A percentile compares a stretch with the other conserved stretches of the same genome.
Conservation (phyloP, 2,888 invertebrate species). For the Thecocarcelia acutangulata region DNA sequence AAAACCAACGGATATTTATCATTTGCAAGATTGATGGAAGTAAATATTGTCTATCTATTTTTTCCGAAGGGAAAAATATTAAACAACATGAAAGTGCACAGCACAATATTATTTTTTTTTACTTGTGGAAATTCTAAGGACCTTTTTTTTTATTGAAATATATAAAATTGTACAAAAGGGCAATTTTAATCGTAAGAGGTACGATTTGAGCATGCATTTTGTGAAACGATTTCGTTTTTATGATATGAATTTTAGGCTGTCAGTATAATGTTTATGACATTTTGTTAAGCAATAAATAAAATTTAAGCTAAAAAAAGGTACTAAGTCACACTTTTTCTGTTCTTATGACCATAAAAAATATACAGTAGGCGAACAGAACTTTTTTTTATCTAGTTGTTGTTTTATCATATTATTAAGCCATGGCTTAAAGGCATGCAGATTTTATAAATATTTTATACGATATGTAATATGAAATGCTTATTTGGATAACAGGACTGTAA, state of each 20-base stretch:
- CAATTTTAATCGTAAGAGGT: constrained; percentile 21
- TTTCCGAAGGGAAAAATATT: constrained; percentile 1
- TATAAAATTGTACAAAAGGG: neutral
- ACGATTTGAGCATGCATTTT: constrained; percentile 53
- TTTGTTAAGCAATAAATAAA: constrained; percentile 46
- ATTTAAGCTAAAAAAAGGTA: constrained; percentile 2
- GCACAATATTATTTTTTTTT: neutral
- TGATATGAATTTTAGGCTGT: constrained; percentile 37
- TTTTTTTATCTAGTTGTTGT: no score
- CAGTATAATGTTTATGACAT: constrained; percentile 55
- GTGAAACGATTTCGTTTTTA: constrained; percentile 36
- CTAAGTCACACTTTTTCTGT: neutral
- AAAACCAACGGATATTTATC: constrained; percentile 53
- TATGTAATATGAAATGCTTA: no score
- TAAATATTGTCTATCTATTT: constrained; percentile 42
- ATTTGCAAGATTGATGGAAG: constrained; percentile 63
- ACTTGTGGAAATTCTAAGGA: neutral
- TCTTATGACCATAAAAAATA: no score
- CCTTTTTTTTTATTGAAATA: constrained; percentile 1
- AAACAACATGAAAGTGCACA: neutral
- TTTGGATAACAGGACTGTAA: no score
- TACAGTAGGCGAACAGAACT: no score
- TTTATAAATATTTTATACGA: no score
- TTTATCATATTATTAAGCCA: no score
- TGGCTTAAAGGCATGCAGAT: no score